phyloP scores from a whole-genome alignment of 2,113 vertebrate genomes.

The Nansenia antarctica region DNA sequence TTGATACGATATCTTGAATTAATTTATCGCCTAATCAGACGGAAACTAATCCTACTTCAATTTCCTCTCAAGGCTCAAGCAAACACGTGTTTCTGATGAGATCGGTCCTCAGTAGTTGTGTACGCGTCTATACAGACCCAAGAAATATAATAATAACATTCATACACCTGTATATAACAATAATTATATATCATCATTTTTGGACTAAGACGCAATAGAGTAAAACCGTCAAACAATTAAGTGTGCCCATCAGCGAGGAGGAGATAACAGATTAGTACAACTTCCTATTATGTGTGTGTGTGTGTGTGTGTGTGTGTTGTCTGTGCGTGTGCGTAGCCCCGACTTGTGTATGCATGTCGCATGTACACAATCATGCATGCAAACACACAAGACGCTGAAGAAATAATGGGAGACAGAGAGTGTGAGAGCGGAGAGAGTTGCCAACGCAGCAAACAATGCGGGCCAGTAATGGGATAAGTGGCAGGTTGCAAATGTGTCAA shows the following conservation, averaged over 20 bases:
- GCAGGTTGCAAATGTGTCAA: conserved; percentile 70
- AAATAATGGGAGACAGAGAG: conserved; percentile 33
- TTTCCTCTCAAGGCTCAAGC: no score
- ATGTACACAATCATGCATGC: conserved; percentile 19
- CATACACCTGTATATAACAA: background rate
- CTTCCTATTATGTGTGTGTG: background rate
- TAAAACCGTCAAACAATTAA: background rate
- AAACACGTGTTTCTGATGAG: no score
- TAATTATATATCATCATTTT: no score
- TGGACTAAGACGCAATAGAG: background rate
- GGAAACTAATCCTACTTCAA: background rate
- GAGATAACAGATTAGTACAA: background rate
- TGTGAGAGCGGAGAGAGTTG: conserved; percentile 49
- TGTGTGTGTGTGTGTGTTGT: background rate
- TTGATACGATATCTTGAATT: background rate
- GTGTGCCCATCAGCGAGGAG: background rate
- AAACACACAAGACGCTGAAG: no score
- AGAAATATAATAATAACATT: background rate
- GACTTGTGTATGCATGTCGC: background rate
- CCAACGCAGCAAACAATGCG: conserved; percentile 61
- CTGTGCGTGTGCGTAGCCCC: background rate
- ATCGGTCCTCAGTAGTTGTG: no score
- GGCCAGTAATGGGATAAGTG: conserved; percentile 69
- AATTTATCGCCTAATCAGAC: background rate
- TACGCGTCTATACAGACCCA: background rate